Conservation (phyloP, 1,140 invertebrate genomes). For the Aradophagus sp. region DNA sequence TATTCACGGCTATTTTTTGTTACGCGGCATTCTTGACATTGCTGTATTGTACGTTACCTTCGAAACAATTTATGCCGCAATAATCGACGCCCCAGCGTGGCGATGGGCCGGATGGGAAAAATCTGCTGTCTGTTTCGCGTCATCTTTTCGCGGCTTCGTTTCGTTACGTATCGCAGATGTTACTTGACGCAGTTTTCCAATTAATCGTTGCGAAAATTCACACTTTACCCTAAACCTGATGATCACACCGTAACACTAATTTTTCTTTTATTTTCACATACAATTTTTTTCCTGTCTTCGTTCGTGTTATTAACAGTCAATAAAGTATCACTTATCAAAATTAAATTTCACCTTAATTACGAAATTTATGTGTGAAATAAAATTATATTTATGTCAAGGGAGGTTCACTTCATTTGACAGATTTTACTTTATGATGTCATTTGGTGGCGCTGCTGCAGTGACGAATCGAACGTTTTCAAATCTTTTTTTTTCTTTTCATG, state of each 20-base stretch:
- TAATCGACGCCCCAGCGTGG: constrained; percentile 75
- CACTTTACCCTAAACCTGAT: constrained; percentile 8
- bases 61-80: constrained; percentile 77
- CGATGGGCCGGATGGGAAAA: constrained; percentile 75
- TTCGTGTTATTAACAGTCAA: not conserved
- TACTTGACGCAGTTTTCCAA: constrained; percentile 31
- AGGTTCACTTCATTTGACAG: too few species aligned
- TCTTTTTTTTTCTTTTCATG: too few species aligned
- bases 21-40: too few species aligned
- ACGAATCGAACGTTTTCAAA: too few species aligned
- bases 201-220: constrained; percentile 35
- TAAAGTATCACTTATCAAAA: not conserved
- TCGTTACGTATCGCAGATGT: constrained; percentile 3
- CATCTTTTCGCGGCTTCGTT: constrained; percentile 63
- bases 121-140: constrained; percentile 77
- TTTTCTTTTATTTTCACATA: not conserved
- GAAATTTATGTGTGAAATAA: too few species aligned
- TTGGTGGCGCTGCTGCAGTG: too few species aligned
- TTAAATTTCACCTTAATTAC: too few species aligned
- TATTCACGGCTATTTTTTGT: too few species aligned
- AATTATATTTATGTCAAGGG: too few species aligned
- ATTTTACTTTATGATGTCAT: too few species aligned
- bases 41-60: constrained; percentile 77
- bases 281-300: constrained; percentile 9
- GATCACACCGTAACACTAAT: not conserved